Base-by-base conservation (phyloP, 2,113 vertebrate species). In the Nothocercus julius region DNA sequence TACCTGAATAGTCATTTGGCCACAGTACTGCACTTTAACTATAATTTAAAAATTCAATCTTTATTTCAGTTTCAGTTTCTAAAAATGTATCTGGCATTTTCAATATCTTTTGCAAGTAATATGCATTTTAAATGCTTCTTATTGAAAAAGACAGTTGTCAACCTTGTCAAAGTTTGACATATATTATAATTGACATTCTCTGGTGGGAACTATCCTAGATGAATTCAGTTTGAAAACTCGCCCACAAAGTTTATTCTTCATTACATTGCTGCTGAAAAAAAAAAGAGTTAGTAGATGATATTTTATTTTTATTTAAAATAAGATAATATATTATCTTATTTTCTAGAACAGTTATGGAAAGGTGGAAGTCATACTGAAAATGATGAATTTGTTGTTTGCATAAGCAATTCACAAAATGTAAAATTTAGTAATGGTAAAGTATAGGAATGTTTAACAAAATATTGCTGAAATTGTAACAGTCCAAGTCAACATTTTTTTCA, bases 91-190 rank as follows among this genome's bases (percentile, higher is more conserved):
- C 44, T 87, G 82, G 56, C 21, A 32, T 67, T 92, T 77, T 90
- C 62, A 81, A 16, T 14, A n/a, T 5, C 9, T 85, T 80, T 36
- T 42, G 77, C 82, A 93, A 70, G 19, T 87, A 80, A 92, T 85
- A 38, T 14, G 44, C 15, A n/a, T 90, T 91, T 91, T 45, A 90
- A 80, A 91, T 69, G 59, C 32, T 15, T 79, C 11, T 85, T 90
- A 82, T 44, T 94, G 85, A 82, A 89, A 68, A 70, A 72, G 30
- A 44, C 82, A 81, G 38, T 76, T 87, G 70, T 85, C 62, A 85
- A 80, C 16, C 53, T 82, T 79, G 51, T 67, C 38, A 27, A 40
- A 40, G 42, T 89, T 82, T 80, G 59, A 25, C 32, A 87, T 91
- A 4, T 38, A 45, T 66, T 85, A 85, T 54, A 87, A 58, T 58